These are phyloP conservation scores for Eulacestoma nigropectus DNA, from an alignment of 2,113 vertebrate genomes.

Conservation along the genomic window DNA sequence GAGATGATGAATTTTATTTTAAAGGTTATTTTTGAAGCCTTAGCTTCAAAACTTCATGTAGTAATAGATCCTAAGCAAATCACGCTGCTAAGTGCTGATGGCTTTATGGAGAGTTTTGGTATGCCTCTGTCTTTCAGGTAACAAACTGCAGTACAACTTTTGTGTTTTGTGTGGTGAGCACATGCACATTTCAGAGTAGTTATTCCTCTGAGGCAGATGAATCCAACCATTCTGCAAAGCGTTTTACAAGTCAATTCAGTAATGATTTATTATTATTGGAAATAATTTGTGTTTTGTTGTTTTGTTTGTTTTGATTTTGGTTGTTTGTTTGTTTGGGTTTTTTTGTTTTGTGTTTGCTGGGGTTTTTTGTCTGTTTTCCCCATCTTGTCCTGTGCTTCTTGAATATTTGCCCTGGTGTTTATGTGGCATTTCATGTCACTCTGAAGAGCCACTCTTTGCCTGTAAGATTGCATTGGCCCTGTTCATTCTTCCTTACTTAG, in stretches of 20 bases:
- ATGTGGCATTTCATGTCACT: neutral
- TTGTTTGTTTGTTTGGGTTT: neutral
- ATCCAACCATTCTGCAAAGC: neutral
- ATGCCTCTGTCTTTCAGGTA: neutral
- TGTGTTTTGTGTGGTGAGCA: neutral
- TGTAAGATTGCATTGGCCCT: neutral
- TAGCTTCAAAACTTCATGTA: neutral
- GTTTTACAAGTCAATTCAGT: neutral
- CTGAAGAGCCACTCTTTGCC: neutral
- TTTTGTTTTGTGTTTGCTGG: neutral
- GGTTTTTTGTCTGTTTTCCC: neutral
- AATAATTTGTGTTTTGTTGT: neutral
- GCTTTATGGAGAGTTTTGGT: neutral
- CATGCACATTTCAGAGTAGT: neutral
- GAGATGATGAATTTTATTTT: neutral
- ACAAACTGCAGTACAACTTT: neutral
- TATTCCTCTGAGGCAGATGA: neutral
- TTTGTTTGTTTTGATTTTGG: neutral
- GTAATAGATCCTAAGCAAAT: neutral
- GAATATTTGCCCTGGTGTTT: neutral
- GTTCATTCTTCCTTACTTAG: neutral
- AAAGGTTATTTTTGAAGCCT: neutral
- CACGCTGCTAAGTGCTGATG: neutral
- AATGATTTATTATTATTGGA: neutral
- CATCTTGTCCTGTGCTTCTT: neutral